Percentiles rank a stretch among this genome's conserved stretches.
Conservation (phyloP, 2,797 vertebrate genomes). For the Hipposideros larvatus region DNA sequence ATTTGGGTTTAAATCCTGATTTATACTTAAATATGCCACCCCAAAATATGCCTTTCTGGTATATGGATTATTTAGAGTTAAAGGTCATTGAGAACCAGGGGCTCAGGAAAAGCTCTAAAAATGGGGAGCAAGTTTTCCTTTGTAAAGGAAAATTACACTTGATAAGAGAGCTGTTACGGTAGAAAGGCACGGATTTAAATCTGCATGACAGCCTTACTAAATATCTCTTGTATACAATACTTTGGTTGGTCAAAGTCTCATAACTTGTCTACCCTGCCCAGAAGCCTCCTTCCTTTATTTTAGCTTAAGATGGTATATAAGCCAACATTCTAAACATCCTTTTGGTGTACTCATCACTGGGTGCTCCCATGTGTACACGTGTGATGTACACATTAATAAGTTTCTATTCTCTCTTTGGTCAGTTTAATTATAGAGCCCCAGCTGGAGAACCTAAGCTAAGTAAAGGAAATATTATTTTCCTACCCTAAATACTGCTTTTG, state of each 20-base stretch:
- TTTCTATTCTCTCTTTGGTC: background rate
- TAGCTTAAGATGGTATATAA: background rate
- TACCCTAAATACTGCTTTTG: background rate
- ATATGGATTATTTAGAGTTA: background rate
- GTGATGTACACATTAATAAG: too few species aligned
- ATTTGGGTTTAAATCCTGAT: background rate
- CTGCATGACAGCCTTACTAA: background rate
- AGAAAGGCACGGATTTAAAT: background rate
- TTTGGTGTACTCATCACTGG: background rate
- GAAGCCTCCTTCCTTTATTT: background rate
- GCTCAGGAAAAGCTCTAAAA: background rate
- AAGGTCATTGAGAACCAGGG: background rate
- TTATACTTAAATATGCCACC: background rate
- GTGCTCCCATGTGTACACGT: too few species aligned
- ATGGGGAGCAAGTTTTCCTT: background rate
- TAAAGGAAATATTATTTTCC: background rate
- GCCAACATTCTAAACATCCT: background rate
- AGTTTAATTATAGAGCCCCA: background rate
- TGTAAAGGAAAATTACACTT: background rate
- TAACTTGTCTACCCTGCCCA: background rate
- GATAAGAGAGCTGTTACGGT: too few species aligned
- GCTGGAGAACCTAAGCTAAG: background rate
- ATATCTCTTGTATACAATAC: background rate
- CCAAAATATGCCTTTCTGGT: background rate
- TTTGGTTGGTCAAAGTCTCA: background rate